These are phyloP conservation scores for Pangasius mekongensis DNA, from an alignment of 2,797 vertebrate species.

Conservation along the genomic window DNA sequence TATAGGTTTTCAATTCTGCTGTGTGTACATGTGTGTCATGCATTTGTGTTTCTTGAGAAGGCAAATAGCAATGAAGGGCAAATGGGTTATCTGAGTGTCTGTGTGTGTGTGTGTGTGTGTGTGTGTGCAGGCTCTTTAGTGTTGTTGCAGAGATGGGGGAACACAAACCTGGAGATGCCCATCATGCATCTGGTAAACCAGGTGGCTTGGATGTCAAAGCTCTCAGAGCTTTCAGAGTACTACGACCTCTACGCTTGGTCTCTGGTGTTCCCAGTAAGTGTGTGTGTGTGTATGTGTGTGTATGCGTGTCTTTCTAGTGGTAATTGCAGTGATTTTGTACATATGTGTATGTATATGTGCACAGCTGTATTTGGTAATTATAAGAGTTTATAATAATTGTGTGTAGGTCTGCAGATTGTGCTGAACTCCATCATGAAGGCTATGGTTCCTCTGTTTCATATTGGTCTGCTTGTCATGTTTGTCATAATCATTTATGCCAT, in stretches of 20 bases:
- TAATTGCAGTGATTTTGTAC: background rate
- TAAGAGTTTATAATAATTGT: background rate
- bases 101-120: constrained; percentile 6
- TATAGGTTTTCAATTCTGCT: background rate
- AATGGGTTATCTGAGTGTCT: background rate
- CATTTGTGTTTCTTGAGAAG: background rate
- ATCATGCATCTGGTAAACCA: constrained; percentile 89
- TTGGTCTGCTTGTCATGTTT: constrained; percentile 90
- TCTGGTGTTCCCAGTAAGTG: constrained; percentile 97
- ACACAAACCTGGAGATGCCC: constrained; percentile 77
- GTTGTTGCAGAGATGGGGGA: constrained; percentile 89
- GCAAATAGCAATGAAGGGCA: background rate
- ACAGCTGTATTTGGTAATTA: background rate
- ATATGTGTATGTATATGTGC: background rate
- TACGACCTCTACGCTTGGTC: constrained; percentile 92
- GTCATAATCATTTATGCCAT: constrained; percentile 97
- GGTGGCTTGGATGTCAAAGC: constrained; percentile 98
- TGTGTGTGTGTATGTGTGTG: constrained; percentile 57
- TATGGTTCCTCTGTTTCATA: constrained; percentile 92
- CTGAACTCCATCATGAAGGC: constrained; percentile 97
- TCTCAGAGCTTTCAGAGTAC: constrained; percentile 93
- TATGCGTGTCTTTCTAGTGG: background rate
- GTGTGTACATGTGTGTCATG: background rate
- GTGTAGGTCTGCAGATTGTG: constrained; percentile 89
- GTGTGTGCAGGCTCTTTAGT: constrained; percentile 83